A percentile compares a stretch with the other conserved stretches of the same genome.
These are phyloP conservation scores for Zoanthus sociatus DNA, from an alignment of 92 coral and sea anemone genomes.

Conservation along the genomic window DNA sequence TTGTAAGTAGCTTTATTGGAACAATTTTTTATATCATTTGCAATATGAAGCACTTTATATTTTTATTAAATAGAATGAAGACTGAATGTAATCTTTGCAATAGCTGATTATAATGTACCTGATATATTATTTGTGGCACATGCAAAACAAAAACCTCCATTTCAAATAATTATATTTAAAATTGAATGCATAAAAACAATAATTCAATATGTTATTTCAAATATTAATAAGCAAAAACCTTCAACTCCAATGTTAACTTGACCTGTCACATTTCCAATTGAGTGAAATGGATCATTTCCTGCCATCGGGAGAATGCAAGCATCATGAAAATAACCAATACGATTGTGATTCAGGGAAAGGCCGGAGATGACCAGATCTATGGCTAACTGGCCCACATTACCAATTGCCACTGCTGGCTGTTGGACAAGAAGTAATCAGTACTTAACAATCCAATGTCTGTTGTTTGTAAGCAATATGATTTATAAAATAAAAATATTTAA, in stretches of 20 bases:
- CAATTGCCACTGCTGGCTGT: slow-evolving; percentile 96
- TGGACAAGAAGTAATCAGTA: background rate
- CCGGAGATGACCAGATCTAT: slow-evolving; percentile 83
- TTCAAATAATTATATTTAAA: too few species aligned
- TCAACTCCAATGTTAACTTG: slow-evolving; percentile 82
- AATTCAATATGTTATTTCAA: background rate
- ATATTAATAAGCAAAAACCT: slow-evolving; percentile 63
- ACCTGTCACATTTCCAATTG: slow-evolving; percentile 63
- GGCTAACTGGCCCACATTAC: slow-evolving; percentile 96
- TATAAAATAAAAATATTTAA: too few species aligned
- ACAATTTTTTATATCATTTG: too few species aligned
- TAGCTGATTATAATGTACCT: too few species aligned
- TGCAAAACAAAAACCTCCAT: too few species aligned
- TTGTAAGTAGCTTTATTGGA: too few species aligned
- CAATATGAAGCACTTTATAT: too few species aligned
- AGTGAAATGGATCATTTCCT: slow-evolving; percentile 93
- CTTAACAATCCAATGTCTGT: too few species aligned
- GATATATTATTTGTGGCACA: too few species aligned
- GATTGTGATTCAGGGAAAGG: slow-evolving; percentile 53
- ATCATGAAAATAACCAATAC: slow-evolving; percentile 86
- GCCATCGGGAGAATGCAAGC: slow-evolving; percentile 81
- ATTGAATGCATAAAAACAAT: background rate
- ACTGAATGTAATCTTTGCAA: too few species aligned
- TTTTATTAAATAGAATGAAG: too few species aligned
- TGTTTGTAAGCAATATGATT: too few species aligned